Evolutionary conservation across 2,888 invertebrate genomes (phyloP).

Genomic region (Stenichneumon culpator): DNA sequence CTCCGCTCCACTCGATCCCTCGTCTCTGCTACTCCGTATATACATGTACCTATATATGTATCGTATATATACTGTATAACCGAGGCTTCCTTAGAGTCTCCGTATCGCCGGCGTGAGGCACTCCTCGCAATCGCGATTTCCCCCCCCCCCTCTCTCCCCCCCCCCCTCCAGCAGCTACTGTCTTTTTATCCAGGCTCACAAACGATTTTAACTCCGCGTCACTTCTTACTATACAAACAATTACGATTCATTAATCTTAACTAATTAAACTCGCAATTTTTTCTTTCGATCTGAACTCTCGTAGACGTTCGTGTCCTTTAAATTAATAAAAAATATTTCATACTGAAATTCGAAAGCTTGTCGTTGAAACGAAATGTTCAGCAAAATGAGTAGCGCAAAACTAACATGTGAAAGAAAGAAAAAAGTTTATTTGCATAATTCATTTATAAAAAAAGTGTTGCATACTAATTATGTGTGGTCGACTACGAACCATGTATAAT

Average conservation of each 20-base stretch:
- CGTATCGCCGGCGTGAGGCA: slow-evolving; percentile 65
- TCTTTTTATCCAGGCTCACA: slow-evolving; percentile 28
- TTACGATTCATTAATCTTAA: slow-evolving; percentile 19
- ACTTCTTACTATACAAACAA: slow-evolving; percentile 13
- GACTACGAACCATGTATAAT: too few species aligned
- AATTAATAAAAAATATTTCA: too few species aligned
- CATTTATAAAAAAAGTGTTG: too few species aligned
- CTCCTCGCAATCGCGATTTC: slow-evolving; percentile 62
- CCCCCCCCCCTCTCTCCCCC: too few species aligned
- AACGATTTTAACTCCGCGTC: slow-evolving; percentile 49
- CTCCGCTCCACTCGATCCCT: slow-evolving; percentile 58
- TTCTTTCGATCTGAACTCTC: not conserved
- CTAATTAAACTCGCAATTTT: not conserved
- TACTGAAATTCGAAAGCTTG: too few species aligned
- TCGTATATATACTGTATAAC: slow-evolving; percentile 8
- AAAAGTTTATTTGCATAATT: too few species aligned
- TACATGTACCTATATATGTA: slow-evolving; percentile 9
- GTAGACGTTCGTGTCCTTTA: not conserved
- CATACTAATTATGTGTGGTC: too few species aligned
- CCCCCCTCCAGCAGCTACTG: slow-evolving; percentile 28
- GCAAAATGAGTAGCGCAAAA: not conserved
- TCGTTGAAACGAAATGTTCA: not conserved
- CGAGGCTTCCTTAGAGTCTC: slow-evolving; percentile 61
- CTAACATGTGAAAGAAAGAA: too few species aligned
- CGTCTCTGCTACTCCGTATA: slow-evolving; percentile 54